Evolutionary conservation across 2,797 vertebrate genomes (phyloP).

Genomic region (Tragelaphus eurycerus): DNA sequence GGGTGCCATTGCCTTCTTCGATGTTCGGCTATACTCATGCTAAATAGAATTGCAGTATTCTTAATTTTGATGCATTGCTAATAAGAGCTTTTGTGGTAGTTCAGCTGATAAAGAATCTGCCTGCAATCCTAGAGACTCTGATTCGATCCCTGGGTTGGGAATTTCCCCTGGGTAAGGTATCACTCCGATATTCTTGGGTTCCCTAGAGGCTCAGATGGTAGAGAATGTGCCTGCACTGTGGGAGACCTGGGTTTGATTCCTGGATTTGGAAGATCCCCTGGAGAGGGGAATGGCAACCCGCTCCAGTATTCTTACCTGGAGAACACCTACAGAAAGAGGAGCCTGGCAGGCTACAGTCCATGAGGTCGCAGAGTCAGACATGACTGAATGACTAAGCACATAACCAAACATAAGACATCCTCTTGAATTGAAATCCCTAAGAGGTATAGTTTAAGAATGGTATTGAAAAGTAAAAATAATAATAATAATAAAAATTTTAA

Average conservation of each 20-base stretch:
- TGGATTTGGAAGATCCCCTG: not conserved
- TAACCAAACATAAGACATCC: not conserved
- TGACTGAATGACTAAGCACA: not conserved
- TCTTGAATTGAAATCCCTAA: not conserved
- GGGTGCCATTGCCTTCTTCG: no score
- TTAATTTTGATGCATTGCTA: not conserved
- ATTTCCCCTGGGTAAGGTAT: not conserved
- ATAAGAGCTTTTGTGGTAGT: not conserved
- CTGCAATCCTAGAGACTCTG: not conserved
- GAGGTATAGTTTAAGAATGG: not conserved
- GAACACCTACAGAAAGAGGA: not conserved
- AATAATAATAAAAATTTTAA: no score
- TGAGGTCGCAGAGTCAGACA: accelerated
- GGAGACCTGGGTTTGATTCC: not conserved
- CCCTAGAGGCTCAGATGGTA: not conserved
- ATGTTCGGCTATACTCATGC: not conserved
- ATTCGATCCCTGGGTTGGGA: not conserved
- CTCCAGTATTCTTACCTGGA: not conserved
- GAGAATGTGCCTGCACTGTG: not conserved
- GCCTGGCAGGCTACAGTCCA: not conserved
- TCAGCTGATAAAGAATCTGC: not conserved
- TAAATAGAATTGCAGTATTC: not conserved
- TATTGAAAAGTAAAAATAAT: no score
- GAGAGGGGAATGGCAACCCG: not conserved
- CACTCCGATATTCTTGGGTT: not conserved